A percentile compares a stretch with the other conserved stretches of the same genome.
Evolutionary conservation across 2,888 invertebrate species (phyloP).

Genomic region (Drosophila neonasuta): DNA sequence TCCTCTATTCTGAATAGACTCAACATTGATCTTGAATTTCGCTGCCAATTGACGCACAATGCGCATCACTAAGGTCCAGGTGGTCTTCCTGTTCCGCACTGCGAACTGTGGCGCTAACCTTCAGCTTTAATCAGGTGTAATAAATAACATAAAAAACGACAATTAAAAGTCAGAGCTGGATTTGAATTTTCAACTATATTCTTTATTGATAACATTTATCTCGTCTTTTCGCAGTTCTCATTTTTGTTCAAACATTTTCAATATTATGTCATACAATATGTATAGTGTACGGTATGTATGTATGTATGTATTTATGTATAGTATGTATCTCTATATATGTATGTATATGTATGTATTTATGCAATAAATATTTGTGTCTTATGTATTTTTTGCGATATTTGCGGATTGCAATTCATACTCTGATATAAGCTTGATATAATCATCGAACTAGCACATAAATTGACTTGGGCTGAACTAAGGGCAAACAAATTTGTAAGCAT

Average conservation of each 20-base stretch:
- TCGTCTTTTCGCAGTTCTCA: conserved; percentile 64
- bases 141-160: conserved; percentile 13
- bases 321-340: conserved; percentile 42
- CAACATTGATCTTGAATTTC: conserved; percentile 73
- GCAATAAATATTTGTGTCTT: conserved; percentile 60
- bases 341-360: conserved; percentile 49
- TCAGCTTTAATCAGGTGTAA: conserved; percentile 34
- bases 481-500: conserved; percentile 36
- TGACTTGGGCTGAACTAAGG: conserved; percentile 53
- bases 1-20: conserved; percentile 43
- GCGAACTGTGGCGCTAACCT: conserved; percentile 31
- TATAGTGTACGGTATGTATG: conserved; percentile 39
- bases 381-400: conserved; percentile 37
- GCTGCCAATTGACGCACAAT: conserved; percentile 56
- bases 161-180: not conserved
- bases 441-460: conserved; percentile 42
- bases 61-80: conserved; percentile 26
- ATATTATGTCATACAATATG: conserved; percentile 63
- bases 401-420: conserved; percentile 52
- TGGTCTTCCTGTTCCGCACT: conserved; percentile 66
- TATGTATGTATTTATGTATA: conserved; percentile 37
- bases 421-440: conserved; percentile 47
- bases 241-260: conserved; percentile 61
- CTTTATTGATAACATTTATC: conserved; percentile 78
- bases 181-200: conserved; percentile 78